A percentile compares a stretch with the other conserved stretches of the same genome.
Evolutionary conservation across 2,113 vertebrate genomes (phyloP).

Genomic region (Laticauda laticaudata): DNA sequence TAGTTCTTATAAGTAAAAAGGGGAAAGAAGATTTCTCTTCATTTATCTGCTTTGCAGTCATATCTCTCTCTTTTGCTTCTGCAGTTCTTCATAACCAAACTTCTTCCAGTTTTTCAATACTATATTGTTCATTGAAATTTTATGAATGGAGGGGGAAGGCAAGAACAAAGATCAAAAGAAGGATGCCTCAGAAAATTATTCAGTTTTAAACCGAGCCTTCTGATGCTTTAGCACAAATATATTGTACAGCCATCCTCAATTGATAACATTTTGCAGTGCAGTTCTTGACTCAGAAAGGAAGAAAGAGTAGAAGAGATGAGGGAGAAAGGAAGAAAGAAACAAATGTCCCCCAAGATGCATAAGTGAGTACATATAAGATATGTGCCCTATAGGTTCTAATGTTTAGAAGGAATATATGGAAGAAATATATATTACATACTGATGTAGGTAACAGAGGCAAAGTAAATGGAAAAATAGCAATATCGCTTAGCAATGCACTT

Average conservation of each 20-base stretch:
- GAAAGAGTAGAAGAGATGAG: neutral
- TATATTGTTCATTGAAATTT: neutral
- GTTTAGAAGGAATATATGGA: neutral
- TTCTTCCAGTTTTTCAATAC: neutral
- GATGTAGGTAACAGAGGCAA: neutral
- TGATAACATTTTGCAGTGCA: neutral
- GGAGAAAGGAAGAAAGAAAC: neutral
- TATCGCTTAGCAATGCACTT: too few species aligned
- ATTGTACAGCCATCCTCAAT: too few species aligned
- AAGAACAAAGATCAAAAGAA: neutral
- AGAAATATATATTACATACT: neutral
- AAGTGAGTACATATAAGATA: neutral
- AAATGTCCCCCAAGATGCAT: neutral
- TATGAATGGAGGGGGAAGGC: neutral
- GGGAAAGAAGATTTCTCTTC: neutral
- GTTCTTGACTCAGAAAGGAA: neutral
- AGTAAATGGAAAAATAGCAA: neutral
- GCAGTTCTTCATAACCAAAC: neutral
- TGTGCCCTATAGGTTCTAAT: neutral
- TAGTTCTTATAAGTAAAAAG: conserved; percentile 2
- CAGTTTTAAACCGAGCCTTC: neutral
- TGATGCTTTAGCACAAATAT: neutral
- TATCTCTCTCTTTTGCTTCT: neutral
- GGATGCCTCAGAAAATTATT: neutral
- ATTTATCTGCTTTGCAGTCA: neutral